phyloP scores from a whole-genome alignment of 2,888 invertebrate species.

The Oscheius myriophilus region DNA sequence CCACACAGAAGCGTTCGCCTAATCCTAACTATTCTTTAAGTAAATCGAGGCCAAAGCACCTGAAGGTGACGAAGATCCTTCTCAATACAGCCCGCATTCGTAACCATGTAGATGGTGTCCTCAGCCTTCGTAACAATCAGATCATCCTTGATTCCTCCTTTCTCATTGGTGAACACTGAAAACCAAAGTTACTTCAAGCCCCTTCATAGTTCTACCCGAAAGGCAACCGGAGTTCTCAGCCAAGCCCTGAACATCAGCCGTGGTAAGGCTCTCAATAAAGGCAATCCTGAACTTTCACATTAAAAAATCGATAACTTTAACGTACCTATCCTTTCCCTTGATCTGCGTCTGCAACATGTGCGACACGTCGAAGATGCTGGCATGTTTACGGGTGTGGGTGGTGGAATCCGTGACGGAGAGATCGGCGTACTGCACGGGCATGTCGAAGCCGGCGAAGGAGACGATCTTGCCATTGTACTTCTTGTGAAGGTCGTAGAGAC shows the following conservation, averaged over 20 bases:
- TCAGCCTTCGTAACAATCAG: constrained; percentile 88
- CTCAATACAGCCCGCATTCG: constrained; percentile 89
- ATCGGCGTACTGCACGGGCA: constrained; percentile 77
- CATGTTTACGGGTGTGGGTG: constrained; percentile 82
- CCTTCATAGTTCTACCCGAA: constrained; percentile 79
- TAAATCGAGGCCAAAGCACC: no score
- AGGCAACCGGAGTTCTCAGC: constrained; percentile 81
- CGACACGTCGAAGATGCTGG: constrained; percentile 85
- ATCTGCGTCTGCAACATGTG: constrained; percentile 83
- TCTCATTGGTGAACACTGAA: constrained; percentile 72
- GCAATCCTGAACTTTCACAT: constrained; percentile 52
- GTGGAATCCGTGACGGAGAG: constrained; percentile 79
- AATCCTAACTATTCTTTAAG: no score
- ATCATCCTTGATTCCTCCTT: constrained; percentile 92
- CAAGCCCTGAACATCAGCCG: constrained; percentile 74
- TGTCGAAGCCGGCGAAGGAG: constrained; percentile 88
- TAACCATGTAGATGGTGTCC: constrained; percentile 85
- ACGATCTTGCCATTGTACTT: constrained; percentile 83
- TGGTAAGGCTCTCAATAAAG: constrained; percentile 69
- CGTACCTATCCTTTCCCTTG: constrained; percentile 76
- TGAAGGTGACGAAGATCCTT: constrained; percentile 75
- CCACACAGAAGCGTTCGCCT: constrained; percentile 70
- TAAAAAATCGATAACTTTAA: background rate
- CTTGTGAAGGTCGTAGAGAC: constrained; percentile 87
- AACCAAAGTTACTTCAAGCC: no score